A percentile compares a stretch with the other conserved stretches of the same genome.
These are phyloP conservation scores for Cyanoderma ruficeps DNA, from an alignment of 2,113 vertebrate genomes.

Conservation along the genomic window DNA sequence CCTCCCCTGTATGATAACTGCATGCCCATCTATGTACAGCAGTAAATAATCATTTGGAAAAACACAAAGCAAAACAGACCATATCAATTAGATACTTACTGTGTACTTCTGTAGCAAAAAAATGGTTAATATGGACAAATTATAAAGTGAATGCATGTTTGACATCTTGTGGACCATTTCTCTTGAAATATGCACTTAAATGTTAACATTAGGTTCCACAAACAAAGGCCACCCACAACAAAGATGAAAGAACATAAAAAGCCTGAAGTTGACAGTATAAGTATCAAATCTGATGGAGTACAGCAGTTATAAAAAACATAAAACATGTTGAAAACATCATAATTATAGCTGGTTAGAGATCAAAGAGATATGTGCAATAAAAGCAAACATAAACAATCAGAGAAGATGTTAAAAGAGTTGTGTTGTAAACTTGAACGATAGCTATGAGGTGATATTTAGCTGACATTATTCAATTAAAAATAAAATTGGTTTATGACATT, in stretches of 20 bases:
- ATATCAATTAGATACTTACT: neutral
- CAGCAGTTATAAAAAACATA: constrained; percentile 58
- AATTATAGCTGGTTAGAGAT: constrained; percentile 66
- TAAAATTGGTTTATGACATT: neutral
- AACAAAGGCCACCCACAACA: neutral
- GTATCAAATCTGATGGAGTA: constrained; percentile 35
- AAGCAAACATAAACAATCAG: constrained; percentile 46
- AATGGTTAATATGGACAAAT: neutral
- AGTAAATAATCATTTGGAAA: neutral
- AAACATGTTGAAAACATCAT: constrained; percentile 62
- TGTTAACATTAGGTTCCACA: constrained; percentile 45
- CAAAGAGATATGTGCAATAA: constrained; percentile 53
- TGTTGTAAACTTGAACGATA: constrained; percentile 21
- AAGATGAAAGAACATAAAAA: constrained; percentile 64
- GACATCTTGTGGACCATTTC: constrained; percentile 47
- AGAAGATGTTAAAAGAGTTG: constrained; percentile 13
- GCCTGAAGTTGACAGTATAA: constrained; percentile 53
- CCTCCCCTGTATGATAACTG: neutral
- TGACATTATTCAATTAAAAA: constrained; percentile 19
- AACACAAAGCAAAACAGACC: neutral
- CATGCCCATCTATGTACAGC: neutral
- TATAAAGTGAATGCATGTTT: neutral
- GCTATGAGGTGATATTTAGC: constrained; percentile 3
- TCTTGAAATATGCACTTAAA: constrained; percentile 40
- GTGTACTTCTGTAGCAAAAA: neutral